Conservation (phyloP, 2,113 vertebrate genomes). For the Siniperca knerii region DNA sequence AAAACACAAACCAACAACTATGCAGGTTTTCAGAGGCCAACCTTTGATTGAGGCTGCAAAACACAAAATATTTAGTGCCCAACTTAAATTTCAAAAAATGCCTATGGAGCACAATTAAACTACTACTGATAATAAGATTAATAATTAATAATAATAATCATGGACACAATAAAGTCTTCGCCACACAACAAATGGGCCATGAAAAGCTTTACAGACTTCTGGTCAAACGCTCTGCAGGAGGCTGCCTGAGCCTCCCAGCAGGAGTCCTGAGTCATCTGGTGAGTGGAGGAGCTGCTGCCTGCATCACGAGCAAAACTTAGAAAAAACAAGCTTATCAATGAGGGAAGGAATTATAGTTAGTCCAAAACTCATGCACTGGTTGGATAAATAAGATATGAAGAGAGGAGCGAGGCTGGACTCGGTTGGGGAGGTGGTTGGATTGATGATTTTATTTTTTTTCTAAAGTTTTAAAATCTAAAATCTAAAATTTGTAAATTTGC, state of each 20-base stretch:
- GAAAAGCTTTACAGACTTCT: not conserved
- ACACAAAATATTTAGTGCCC: not conserved
- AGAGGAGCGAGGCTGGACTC: not conserved
- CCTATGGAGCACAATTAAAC: not conserved
- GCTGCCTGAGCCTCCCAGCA: slow-evolving; percentile 5
- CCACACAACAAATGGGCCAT: not conserved
- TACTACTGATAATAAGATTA: not conserved
- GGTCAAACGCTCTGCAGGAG: not conserved
- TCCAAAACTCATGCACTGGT: not conserved
- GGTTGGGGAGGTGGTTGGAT: not conserved
- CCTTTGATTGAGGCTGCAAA: not conserved
- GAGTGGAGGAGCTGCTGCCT: slow-evolving; percentile 6
- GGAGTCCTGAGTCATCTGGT: not conserved
- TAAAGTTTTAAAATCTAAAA: no score
- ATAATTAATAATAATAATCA: not conserved
- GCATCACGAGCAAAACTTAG: not conserved
- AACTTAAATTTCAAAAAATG: not conserved
- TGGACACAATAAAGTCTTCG: not conserved
- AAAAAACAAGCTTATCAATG: not conserved
- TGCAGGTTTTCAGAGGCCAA: no score
- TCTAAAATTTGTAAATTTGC: no score
- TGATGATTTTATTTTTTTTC: not conserved
- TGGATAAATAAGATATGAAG: not conserved
- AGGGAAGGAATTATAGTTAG: not conserved
- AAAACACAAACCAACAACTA: no score